Conservation (phyloP, 2,797 vertebrate species). For the Neomorphus geoffroyi region DNA sequence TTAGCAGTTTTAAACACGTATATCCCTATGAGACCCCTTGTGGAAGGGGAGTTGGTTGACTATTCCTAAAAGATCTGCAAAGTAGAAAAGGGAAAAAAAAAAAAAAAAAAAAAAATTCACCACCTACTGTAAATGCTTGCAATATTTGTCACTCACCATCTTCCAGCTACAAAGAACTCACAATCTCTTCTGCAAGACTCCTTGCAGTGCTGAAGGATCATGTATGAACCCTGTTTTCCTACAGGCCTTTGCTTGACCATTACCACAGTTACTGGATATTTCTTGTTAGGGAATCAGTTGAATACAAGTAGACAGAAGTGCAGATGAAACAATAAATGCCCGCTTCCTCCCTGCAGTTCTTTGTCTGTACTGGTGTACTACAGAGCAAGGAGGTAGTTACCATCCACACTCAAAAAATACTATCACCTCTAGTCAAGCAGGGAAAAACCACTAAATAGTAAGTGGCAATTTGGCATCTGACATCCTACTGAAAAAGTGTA, state of each 20-base stretch:
- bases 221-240: accelerated
- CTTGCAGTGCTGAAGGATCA: neutral
- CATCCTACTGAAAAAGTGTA: neutral
- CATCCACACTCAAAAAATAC: neutral
- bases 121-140: neutral
- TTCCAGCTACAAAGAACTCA: neutral
- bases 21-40: neutral
- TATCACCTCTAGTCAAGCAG: neutral
- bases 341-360: neutral
- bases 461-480: neutral
- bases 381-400: neutral
- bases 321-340: neutral
- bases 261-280: neutral
- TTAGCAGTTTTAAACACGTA: neutral
- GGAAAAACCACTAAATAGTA: neutral
- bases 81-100: neutral
- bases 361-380: neutral
- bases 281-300: neutral
- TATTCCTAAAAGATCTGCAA: neutral
- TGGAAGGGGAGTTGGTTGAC: neutral
- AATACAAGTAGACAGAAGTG: neutral
- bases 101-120: neutral
- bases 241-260: neutral
- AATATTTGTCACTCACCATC: neutral
- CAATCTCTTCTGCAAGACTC: neutral